Evolutionary conservation across 2,888 invertebrate genomes (phyloP).

Genomic region (Idaea biselata): DNA sequence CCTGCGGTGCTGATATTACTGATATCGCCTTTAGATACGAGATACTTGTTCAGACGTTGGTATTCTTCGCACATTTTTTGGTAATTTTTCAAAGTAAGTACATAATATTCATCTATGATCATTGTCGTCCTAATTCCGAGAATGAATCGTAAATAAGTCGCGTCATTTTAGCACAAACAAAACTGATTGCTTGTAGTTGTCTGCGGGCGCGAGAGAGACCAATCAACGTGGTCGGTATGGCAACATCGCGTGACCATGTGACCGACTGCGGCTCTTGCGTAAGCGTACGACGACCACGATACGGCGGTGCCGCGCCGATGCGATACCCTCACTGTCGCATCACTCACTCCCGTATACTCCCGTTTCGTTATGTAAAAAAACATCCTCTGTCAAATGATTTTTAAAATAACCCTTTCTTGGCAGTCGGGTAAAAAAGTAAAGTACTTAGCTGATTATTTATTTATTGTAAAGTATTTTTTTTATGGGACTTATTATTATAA

Average conservation of each 20-base stretch:
- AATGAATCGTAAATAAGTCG: slow-evolving; percentile 68
- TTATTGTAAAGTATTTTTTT: no score
- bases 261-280: slow-evolving; percentile 75
- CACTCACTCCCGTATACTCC: slow-evolving; percentile 17
- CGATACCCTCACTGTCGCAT: slow-evolving; percentile 40
- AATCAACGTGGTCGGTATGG: slow-evolving; percentile 53
- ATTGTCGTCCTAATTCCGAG: slow-evolving; percentile 64
- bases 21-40: slow-evolving; percentile 9
- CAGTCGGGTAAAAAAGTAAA: no score
- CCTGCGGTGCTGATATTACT: slow-evolving; percentile 23
- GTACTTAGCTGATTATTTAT: no score
- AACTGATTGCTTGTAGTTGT: slow-evolving; percentile 67
- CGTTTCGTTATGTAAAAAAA: neutral
- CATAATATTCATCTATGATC: slow-evolving; percentile 40
- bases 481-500: no score
- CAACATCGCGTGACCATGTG: slow-evolving; percentile 76
- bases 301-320: slow-evolving; percentile 40
- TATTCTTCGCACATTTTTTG: neutral
- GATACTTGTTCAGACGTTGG: neutral
- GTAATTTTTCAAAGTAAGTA: neutral
- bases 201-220: slow-evolving; percentile 62
- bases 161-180: slow-evolving; percentile 74
- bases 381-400: neutral
- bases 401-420: neutral
- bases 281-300: slow-evolving; percentile 69